Percentiles rank a stretch among this genome's conserved stretches.
These are phyloP conservation scores for Hyalella azteca DNA, from an alignment of 2,888 invertebrate species.

Conservation along the genomic window DNA sequence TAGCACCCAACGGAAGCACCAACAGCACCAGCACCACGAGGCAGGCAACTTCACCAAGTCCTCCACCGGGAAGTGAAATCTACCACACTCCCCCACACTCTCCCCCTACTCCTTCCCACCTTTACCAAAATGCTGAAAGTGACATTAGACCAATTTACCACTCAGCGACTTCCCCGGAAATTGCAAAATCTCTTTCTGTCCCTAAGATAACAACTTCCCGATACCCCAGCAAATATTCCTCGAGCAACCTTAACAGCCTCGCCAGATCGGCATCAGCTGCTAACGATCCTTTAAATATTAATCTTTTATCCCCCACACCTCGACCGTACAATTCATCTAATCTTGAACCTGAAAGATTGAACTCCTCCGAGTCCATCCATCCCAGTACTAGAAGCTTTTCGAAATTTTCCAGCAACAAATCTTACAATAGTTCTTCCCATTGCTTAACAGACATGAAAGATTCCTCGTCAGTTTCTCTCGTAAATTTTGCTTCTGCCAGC, in stretches of 20 bases:
- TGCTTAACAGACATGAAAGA: not conserved
- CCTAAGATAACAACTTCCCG: not conserved
- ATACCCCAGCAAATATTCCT: not conserved
- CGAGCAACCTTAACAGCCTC: not conserved
- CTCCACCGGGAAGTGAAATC: slow-evolving; percentile 38
- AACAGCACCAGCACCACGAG: not conserved
- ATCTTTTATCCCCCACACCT: not conserved
- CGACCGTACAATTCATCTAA: not conserved
- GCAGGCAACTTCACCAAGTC: slow-evolving; percentile 3
- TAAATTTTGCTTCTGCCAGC: not conserved
- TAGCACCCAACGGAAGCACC: slow-evolving; percentile 9
- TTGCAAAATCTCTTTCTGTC: not conserved
- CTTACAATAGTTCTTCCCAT: not conserved
- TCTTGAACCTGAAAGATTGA: not conserved
- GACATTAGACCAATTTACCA: not conserved
- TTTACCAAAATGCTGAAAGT: slow-evolving; percentile 7
- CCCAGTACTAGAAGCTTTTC: not conserved
- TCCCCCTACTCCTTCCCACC: slow-evolving; percentile 39
- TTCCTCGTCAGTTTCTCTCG: slow-evolving; percentile 4
- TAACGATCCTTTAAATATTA: not conserved
- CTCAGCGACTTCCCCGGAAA: not conserved
- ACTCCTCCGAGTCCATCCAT: not conserved
- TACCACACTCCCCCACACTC: slow-evolving; percentile 43
- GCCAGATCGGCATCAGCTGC: not conserved
- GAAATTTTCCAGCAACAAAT: not conserved